phyloP scores from a whole-genome alignment of 2,113 vertebrate species.

The Steatornis caripensis region DNA sequence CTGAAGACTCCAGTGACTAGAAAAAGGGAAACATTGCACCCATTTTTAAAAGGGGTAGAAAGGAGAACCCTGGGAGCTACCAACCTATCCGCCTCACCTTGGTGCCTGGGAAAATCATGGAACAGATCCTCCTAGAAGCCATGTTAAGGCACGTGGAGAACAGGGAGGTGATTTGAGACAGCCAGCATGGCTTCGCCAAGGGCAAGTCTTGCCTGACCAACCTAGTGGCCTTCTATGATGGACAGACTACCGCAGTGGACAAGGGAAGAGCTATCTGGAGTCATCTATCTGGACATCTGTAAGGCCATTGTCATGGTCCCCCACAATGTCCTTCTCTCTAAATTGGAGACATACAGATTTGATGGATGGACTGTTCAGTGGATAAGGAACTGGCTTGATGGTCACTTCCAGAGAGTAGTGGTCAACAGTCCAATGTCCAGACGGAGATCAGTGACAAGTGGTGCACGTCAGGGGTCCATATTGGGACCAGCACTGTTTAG shows the following conservation, averaged over 20 bases:
- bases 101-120: too few species aligned
- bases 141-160: too few species aligned
- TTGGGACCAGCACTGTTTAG: background rate
- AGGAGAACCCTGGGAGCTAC: too few species aligned
- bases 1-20: too few species aligned
- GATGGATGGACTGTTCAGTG: too few species aligned
- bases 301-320: background rate
- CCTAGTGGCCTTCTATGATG: background rate
- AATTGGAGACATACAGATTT: background rate
- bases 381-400: background rate
- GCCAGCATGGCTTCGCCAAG: too few species aligned
- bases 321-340: background rate
- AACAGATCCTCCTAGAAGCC: too few species aligned
- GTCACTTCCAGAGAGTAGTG: background rate
- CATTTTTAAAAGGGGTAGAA: too few species aligned
- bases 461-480: background rate
- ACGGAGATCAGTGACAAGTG: background rate
- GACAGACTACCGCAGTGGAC: background rate
- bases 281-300: background rate
- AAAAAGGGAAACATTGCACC: too few species aligned
- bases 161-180: too few species aligned
- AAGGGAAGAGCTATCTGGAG: background rate
- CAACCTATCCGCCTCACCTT: too few species aligned
- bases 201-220: background rate
- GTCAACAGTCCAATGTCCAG: background rate